Evolutionary conservation across 92 coral and sea anemone genomes (phyloP).

Genomic region (Muricea muricata): DNA sequence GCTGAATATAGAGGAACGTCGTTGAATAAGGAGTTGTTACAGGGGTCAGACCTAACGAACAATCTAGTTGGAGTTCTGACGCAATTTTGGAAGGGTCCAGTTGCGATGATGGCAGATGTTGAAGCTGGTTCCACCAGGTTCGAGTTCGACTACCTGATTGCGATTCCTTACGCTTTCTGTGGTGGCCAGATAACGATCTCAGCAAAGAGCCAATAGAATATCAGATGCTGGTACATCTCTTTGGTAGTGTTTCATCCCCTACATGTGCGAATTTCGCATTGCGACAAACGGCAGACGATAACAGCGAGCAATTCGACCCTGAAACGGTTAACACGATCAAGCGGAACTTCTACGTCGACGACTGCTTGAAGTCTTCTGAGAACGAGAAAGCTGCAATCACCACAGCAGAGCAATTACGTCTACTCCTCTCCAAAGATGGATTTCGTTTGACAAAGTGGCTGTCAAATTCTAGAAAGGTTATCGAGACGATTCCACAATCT

Average conservation of each 20-base stretch:
- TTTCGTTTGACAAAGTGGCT: neutral
- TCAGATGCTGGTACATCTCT: constrained; percentile 20
- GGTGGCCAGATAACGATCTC: constrained; percentile 27
- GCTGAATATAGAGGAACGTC: constrained; percentile 23
- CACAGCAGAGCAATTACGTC: neutral
- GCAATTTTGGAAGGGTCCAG: neutral
- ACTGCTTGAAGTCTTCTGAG: neutral
- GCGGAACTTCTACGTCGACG: too few relatives aligned
- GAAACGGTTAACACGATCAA: too few relatives aligned
- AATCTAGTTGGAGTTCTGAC: constrained; percentile 36
- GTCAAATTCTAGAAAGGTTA: neutral
- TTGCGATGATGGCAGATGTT: constrained; percentile 20
- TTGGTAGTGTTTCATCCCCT: too few relatives aligned
- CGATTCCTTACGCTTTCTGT: constrained; percentile 1
- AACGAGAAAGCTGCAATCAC: neutral
- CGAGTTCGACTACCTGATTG: neutral
- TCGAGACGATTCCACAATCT: constrained; percentile 25
- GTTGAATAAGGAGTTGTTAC: constrained; percentile 13
- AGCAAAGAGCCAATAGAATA: neutral
- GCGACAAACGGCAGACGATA: neutral
- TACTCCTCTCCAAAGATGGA: neutral
- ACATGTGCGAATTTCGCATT: neutral
- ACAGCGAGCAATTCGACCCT: neutral
- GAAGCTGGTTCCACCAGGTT: constrained; percentile 41
- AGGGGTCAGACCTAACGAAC: constrained; percentile 46